A percentile compares a stretch with the other conserved stretches of the same genome.
phyloP scores from a whole-genome alignment of 2,888 invertebrate genomes.

The Acanthosepion pharaonis region DNA sequence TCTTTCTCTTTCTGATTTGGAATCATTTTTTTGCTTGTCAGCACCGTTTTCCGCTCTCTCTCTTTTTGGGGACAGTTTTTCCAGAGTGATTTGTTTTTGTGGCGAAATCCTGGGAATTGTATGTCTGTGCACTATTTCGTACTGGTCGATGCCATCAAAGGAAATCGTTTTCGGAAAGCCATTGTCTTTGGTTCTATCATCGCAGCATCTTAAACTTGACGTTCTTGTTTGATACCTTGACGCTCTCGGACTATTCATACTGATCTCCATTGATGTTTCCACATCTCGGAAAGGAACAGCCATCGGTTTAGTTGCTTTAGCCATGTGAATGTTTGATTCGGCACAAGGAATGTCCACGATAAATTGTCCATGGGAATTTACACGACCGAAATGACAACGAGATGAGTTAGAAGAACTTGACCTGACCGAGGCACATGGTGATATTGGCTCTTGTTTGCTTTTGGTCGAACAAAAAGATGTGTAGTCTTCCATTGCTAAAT shows the following conservation, averaged over 20 bases:
- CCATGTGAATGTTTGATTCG: neutral
- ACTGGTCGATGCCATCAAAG: neutral
- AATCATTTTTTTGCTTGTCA: neutral
- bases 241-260: neutral
- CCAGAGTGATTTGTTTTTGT: neutral
- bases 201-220: neutral
- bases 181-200: neutral
- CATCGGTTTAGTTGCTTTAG: neutral
- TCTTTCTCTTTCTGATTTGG: neutral
- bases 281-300: neutral
- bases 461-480: neutral
- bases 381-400: neutral
- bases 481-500: neutral
- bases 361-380: neutral
- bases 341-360: neutral
- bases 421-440: neutral
- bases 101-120: neutral
- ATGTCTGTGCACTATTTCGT: neutral
- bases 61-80: neutral
- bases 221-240: neutral
- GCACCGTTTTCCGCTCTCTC: neutral
- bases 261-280: neutral
- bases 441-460: neutral
- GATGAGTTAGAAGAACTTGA: neutral
- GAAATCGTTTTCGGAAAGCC: neutral